Percentiles rank a stretch among this genome's conserved stretches.
phyloP scores from a whole-genome alignment of 2,888 invertebrate genomes.

The Drosophila putrida region DNA sequence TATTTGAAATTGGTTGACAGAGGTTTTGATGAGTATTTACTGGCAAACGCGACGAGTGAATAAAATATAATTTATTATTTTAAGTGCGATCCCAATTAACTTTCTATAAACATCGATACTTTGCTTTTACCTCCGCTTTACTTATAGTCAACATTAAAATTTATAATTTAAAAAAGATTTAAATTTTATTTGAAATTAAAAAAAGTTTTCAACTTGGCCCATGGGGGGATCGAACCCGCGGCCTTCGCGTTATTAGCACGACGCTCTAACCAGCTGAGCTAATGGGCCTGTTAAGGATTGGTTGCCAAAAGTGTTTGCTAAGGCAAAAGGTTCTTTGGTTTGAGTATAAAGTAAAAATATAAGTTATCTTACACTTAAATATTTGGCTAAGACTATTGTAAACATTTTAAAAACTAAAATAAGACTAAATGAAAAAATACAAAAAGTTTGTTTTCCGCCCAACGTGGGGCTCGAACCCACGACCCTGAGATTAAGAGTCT shows the following conservation, averaged over 20 bases:
- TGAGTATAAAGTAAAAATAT: too few species aligned
- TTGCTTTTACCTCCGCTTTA: too few species aligned
- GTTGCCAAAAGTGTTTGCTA: not conserved
- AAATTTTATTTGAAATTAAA: not conserved
- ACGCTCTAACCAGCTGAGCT: constrained; percentile 86
- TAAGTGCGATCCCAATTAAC: too few species aligned
- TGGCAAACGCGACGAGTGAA: too few species aligned
- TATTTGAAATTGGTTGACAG: too few species aligned
- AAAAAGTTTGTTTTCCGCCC: constrained; percentile 41
- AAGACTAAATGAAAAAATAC: not conserved
- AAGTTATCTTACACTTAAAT: too few species aligned
- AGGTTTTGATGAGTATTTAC: too few species aligned
- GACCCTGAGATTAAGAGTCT: constrained; percentile 79
- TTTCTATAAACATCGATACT: too few species aligned
- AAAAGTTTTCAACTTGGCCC: constrained; percentile 70
- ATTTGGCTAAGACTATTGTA: too few species aligned
- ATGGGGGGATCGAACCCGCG: constrained; percentile 86
- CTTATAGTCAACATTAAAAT: too few species aligned
- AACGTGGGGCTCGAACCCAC: constrained; percentile 82
- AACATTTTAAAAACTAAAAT: not conserved
- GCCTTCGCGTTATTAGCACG: constrained; percentile 86
- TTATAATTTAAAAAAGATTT: not conserved
- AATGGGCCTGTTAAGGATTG: constrained; percentile 55
- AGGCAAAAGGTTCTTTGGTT: not conserved
- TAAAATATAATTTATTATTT: too few species aligned